phyloP scores from a whole-genome alignment of 2,888 invertebrate genomes.

The Folsomia candida region DNA sequence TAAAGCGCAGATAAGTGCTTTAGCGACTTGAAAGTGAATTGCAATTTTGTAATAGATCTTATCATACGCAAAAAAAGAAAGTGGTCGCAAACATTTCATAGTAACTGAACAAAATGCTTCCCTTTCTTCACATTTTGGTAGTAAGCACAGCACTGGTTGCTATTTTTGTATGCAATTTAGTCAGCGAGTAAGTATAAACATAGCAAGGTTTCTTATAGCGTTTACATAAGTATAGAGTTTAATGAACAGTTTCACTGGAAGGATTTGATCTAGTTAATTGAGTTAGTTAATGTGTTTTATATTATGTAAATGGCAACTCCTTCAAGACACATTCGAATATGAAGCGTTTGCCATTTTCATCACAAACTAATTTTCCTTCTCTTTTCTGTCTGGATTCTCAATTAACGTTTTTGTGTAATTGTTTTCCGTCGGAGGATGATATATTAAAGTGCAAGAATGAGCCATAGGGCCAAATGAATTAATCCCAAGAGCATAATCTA shows the following conservation, averaged over 20 bases:
- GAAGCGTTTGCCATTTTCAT: background rate
- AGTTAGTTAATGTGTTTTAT: constrained; percentile 8
- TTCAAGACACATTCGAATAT: background rate
- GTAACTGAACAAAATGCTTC: no score
- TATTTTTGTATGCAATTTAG: background rate
- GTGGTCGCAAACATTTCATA: no score
- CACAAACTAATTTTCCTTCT: constrained; percentile 1
- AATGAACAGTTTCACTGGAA: background rate
- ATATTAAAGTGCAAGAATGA: constrained; percentile 20
- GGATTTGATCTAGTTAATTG: background rate
- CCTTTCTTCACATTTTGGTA: no score
- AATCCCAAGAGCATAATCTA: constrained; percentile 20
- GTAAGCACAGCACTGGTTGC: no score
- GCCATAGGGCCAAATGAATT: constrained; percentile 19
- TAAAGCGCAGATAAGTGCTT: no score
- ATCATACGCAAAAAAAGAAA: no score
- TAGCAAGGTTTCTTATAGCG: background rate
- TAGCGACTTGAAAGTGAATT: no score
- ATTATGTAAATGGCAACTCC: background rate
- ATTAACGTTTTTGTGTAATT: constrained; percentile 22
- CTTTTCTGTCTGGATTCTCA: background rate
- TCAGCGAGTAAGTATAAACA: background rate
- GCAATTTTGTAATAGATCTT: no score
- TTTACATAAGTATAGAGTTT: no score
- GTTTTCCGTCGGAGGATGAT: constrained; percentile 17